Conservation (phyloP, 2,113 vertebrate species). For the Pseudopipra pipra region DNA sequence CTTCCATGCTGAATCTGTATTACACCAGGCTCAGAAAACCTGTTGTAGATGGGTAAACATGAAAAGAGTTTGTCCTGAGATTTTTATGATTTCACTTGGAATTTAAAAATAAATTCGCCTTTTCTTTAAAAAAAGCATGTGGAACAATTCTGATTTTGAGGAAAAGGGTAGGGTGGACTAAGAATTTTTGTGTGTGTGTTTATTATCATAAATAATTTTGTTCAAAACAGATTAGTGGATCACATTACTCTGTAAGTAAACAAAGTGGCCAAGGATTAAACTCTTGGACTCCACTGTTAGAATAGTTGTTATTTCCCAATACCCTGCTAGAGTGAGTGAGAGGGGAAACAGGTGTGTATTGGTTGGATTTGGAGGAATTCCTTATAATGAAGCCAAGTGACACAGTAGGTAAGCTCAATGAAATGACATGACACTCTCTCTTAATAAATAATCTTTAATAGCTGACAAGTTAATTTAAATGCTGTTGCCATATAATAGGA, state of each 20-base stretch:
- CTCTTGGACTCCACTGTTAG: neutral
- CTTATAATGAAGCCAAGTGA: neutral
- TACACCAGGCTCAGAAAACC: neutral
- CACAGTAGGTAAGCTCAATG: neutral
- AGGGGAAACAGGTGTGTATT: neutral
- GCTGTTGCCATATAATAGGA: neutral
- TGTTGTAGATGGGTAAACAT: neutral
- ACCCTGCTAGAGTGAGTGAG: neutral
- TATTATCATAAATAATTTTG: neutral
- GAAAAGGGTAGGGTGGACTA: neutral
- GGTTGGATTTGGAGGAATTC: neutral
- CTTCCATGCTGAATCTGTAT: neutral
- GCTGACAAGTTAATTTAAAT: neutral
- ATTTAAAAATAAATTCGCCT: neutral
- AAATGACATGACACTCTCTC: neutral
- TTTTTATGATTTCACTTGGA: neutral
- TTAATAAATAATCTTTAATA: conserved; percentile 2
- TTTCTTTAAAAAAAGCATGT: neutral
- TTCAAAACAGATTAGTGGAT: neutral
- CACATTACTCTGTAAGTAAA: neutral
- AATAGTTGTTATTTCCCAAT: neutral
- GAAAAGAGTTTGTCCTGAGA: neutral
- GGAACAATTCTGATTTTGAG: neutral
- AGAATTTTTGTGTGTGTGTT: neutral
- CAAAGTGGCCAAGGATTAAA: neutral